These are phyloP conservation scores for Lepus timidus DNA, from an alignment of 2,113 vertebrate genomes.

Conservation along the genomic window DNA sequence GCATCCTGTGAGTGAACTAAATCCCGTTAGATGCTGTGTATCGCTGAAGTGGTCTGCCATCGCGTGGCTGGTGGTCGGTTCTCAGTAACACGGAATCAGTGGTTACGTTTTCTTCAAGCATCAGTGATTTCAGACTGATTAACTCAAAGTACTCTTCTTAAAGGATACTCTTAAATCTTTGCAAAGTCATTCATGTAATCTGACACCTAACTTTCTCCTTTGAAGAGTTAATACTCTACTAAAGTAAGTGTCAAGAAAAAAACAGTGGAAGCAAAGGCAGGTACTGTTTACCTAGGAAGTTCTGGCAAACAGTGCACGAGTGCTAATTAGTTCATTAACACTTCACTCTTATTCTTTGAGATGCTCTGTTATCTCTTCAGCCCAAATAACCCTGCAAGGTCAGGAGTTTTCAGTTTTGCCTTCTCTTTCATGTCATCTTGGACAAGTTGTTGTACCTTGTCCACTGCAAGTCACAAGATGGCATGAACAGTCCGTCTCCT, in stretches of 20 bases:
- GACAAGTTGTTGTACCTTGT: background rate
- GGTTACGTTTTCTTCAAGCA: background rate
- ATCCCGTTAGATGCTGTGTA: background rate
- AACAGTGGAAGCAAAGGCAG: conserved; percentile 59
- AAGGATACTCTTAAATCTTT: conserved; percentile 36
- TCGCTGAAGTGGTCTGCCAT: background rate
- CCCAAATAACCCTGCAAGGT: background rate
- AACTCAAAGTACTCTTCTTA: conserved; percentile 30
- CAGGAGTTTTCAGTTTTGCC: background rate
- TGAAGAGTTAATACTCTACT: conserved; percentile 62
- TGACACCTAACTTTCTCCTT: conserved; percentile 71
- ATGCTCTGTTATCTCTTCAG: conserved; percentile 25
- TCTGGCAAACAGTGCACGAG: background rate
- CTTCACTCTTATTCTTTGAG: conserved; percentile 58
- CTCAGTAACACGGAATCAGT: background rate
- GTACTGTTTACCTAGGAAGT: background rate
- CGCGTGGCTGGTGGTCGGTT: background rate
- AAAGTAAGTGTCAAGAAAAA: conserved; percentile 67
- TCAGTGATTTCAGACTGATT: background rate
- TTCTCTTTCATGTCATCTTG: background rate
- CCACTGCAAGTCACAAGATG: background rate
- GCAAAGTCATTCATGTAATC: background rate
- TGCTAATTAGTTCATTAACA: conserved; percentile 75
- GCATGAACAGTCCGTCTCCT: background rate
- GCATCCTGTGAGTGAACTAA: background rate